phyloP scores from a whole-genome alignment of 2,888 invertebrate genomes.

The Venustoraphidia nigricollis region DNA sequence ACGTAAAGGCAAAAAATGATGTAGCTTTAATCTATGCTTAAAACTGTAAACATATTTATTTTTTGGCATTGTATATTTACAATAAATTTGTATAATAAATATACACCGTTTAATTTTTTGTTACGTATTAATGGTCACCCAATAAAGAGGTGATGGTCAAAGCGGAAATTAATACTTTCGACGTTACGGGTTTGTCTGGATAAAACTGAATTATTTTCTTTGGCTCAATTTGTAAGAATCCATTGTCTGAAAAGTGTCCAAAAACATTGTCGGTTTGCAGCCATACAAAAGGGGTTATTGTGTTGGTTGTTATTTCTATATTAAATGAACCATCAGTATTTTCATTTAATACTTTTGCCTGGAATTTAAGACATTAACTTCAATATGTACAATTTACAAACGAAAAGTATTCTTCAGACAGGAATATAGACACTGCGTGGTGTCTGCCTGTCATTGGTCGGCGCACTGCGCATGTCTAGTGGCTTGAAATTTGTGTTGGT shows the following conservation, averaged over 20 bases:
- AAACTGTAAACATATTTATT: too few species aligned
- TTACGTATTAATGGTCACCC: too few species aligned
- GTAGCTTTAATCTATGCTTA: too few species aligned
- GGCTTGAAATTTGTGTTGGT: too few species aligned
- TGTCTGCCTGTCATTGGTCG: too few species aligned
- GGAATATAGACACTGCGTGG: too few species aligned
- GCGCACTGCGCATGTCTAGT: too few species aligned
- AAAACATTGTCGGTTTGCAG: slow-evolving; percentile 34
- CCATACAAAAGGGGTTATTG: slow-evolving; percentile 54
- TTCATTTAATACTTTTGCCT: slow-evolving; percentile 15
- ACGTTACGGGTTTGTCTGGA: slow-evolving; percentile 13
- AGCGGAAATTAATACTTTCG: slow-evolving; percentile 14
- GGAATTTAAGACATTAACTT: slow-evolving; percentile 8
- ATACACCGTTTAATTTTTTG: too few species aligned
- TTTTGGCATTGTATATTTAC: too few species aligned
- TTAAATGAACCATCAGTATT: slow-evolving; percentile 13
- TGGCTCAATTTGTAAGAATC: slow-evolving; percentile 31
- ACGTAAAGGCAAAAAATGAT: too few species aligned
- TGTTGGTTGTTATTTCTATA: slow-evolving; percentile 29
- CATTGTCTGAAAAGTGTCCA: slow-evolving; percentile 64
- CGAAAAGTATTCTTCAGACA: too few species aligned
- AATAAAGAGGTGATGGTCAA: slow-evolving; percentile 20
- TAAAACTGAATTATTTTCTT: slow-evolving; percentile 17
- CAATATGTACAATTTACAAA: background rate
- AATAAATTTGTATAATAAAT: too few species aligned